Percentiles rank a stretch among this genome's conserved stretches.
Evolutionary conservation across 2,888 invertebrate genomes (phyloP).

Genomic region (Mactromeris polynyma): DNA sequence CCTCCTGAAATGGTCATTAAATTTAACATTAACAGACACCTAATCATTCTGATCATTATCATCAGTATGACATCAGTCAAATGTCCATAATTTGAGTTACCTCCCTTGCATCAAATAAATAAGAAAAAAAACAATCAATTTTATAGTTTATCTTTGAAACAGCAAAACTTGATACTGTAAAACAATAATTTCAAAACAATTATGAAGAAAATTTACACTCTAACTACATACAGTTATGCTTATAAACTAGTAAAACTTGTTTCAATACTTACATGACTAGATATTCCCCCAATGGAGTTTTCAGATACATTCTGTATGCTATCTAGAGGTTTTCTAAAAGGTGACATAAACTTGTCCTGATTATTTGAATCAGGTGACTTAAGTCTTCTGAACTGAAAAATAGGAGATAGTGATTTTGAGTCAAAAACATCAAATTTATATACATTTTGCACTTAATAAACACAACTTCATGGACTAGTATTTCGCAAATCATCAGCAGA

Average conservation of each 20-base stretch:
- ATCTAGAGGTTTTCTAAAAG: constrained; percentile 77
- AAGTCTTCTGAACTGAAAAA: constrained; percentile 22
- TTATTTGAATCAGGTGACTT: constrained; percentile 4
- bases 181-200: no score
- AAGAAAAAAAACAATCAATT: no score
- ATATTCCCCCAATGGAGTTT: constrained; percentile 19
- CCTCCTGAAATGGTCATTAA: constrained; percentile 90
- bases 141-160: no score
- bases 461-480: no score
- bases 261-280: constrained; percentile 57
- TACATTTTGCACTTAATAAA: no score
- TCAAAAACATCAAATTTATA: not conserved
- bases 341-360: constrained; percentile 63
- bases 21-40: not conserved
- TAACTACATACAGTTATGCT: no score
- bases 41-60: no score
- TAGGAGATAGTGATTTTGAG: no score
- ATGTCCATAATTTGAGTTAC: not conserved
- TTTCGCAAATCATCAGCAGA: no score
- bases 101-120: not conserved
- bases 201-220: no score
- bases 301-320: constrained; percentile 43
- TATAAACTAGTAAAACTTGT: not conserved
- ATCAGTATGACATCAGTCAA: not conserved
- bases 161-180: no score